Conservation (phyloP, 2,888 invertebrate species). For the Cyrtodaria siliqua region DNA sequence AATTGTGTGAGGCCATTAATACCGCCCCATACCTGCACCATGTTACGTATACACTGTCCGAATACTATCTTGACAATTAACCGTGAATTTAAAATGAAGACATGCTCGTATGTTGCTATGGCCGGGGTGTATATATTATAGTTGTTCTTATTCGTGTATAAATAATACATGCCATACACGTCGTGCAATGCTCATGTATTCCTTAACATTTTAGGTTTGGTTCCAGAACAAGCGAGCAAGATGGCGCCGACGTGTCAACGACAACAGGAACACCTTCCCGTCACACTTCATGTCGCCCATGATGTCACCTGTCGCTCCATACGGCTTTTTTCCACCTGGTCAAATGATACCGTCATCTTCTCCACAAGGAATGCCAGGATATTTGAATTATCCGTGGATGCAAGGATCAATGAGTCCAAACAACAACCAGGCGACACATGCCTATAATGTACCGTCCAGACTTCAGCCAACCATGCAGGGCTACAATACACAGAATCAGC, state of each 20-base stretch:
- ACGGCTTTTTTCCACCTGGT: slow-evolving; percentile 65
- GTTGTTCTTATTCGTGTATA: too few relatives aligned
- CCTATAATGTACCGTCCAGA: slow-evolving; percentile 16
- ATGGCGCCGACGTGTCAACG: slow-evolving; percentile 71
- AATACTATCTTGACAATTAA: too few relatives aligned
- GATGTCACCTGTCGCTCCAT: slow-evolving; percentile 64
- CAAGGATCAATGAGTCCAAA: slow-evolving; percentile 43
- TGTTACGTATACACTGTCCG: too few relatives aligned
- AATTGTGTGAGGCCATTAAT: too few relatives aligned
- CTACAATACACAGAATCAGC: too few relatives aligned
- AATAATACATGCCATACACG: too few relatives aligned
- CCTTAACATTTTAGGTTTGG: slow-evolving; percentile 67
- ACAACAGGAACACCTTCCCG: slow-evolving; percentile 60
- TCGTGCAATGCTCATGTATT: too few relatives aligned
- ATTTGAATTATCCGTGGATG: slow-evolving; percentile 51
- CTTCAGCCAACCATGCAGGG: slow-evolving; percentile 31
- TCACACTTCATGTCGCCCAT: slow-evolving; percentile 62
- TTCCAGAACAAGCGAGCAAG: slow-evolving; percentile 77
- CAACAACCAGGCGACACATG: slow-evolving; percentile 42
- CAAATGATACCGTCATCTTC: slow-evolving; percentile 61
- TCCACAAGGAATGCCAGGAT: slow-evolving; percentile 47
- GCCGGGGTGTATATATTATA: too few relatives aligned
- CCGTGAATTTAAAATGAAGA: too few relatives aligned
- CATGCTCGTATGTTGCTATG: too few relatives aligned
- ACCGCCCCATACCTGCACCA: too few relatives aligned